A percentile compares a stretch with the other conserved stretches of the same genome.
phyloP scores from a whole-genome alignment of 1,140 invertebrate genomes.

The Drosophila mojavensis region DNA sequence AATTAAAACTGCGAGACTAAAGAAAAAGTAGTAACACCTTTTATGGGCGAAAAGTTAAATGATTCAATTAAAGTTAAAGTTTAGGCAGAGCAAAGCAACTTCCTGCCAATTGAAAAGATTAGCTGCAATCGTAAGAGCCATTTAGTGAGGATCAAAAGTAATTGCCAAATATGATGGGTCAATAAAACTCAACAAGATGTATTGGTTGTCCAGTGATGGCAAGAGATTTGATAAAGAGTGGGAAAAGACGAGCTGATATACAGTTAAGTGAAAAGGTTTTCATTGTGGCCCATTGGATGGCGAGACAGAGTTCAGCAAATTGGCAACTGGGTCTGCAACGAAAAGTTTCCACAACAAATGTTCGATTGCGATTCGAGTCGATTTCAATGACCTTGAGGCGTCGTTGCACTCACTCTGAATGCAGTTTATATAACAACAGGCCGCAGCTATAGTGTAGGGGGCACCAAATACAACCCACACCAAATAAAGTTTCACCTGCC shows the following conservation, averaged over 20 bases:
- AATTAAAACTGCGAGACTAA: too few relatives aligned
- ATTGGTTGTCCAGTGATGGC: background rate
- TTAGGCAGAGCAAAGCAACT: background rate
- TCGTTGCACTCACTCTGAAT: constrained; percentile 50
- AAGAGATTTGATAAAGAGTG: background rate
- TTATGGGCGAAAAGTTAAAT: background rate
- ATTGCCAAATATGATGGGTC: constrained; percentile 1
- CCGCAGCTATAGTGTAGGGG: background rate
- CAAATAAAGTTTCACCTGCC: constrained; percentile 55
- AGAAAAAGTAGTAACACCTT: background rate
- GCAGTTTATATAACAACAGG: constrained; percentile 55
- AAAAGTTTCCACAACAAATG: constrained; percentile 16
- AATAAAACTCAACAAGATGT: background rate
- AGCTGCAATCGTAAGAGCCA: background rate
- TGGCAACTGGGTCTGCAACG: constrained; percentile 5
- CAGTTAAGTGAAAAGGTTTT: constrained; percentile 3
- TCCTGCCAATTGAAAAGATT: background rate
- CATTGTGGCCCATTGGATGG: constrained; percentile 25
- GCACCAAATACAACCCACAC: constrained; percentile 27
- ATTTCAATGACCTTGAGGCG: constrained; percentile 80
- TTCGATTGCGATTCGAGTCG: constrained; percentile 27
- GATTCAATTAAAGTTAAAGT: background rate
- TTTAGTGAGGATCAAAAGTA: background rate
- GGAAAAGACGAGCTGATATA: background rate
- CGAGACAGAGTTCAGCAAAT: constrained; percentile 5